A percentile compares a stretch with the other conserved stretches of the same genome.
phyloP scores from a whole-genome alignment of 2,797 vertebrate genomes.

The Tragelaphus oryx region DNA sequence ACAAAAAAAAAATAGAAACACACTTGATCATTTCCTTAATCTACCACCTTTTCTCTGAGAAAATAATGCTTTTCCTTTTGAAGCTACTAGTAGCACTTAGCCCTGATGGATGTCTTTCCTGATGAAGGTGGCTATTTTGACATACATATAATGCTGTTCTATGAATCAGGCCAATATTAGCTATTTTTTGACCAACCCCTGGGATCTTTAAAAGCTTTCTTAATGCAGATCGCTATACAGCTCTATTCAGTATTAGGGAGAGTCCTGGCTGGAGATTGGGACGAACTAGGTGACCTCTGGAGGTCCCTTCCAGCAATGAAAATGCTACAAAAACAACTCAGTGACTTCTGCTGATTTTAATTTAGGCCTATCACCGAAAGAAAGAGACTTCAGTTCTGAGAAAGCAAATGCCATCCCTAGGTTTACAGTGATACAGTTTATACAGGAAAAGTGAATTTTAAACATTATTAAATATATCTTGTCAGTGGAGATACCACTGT shows the following conservation, averaged over 20 bases:
- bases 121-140: conserved; percentile 69
- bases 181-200: conserved; percentile 71
- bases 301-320: conserved; percentile 37
- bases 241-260: conserved; percentile 63
- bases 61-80: conserved; percentile 54
- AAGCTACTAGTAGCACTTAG: conserved; percentile 50
- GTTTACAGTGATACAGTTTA: neutral
- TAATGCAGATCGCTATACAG: conserved; percentile 66
- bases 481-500: neutral
- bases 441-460: conserved; percentile 16
- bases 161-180: conserved; percentile 70
- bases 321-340: conserved; percentile 48
- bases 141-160: conserved; percentile 54
- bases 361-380: conserved; percentile 14
- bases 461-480: neutral
- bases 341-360: conserved; percentile 36
- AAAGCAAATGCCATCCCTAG: neutral
- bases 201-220: conserved; percentile 75
- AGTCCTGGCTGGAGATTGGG: conserved; percentile 23
- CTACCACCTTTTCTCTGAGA: conserved; percentile 37
- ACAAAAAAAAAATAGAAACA: conserved; percentile 33
- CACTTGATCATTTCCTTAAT: conserved; percentile 47
- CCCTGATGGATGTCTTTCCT: conserved; percentile 60
- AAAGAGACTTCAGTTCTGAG: conserved; percentile 51
- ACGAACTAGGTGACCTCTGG: conserved; percentile 41